These are phyloP conservation scores for Tanytarsus gracilentus DNA, from an alignment of 2,888 invertebrate genomes.

Conservation along the genomic window DNA sequence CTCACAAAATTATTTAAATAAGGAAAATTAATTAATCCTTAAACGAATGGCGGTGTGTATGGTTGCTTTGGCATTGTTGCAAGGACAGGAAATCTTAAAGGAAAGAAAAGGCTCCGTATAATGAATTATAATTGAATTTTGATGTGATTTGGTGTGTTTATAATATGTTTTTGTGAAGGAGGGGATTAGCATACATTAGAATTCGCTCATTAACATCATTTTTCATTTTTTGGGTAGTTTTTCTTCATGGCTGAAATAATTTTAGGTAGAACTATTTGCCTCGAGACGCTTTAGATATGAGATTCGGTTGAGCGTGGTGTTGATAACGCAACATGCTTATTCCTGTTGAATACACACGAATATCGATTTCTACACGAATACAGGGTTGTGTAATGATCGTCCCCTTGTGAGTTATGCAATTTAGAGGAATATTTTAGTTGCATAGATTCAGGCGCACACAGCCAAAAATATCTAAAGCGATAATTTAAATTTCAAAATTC, in stretches of 20 bases:
- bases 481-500: not conserved
- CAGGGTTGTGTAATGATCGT: no score
- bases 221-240: not conserved
- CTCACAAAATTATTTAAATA: no score
- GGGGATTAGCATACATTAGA: not conserved
- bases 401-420: no score
- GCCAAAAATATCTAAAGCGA: not conserved
- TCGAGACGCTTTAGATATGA: not conserved
- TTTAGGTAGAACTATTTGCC: not conserved
- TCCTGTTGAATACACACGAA: not conserved
- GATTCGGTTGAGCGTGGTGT: not conserved
- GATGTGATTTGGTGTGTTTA: not conserved
- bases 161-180: not conserved
- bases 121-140: slow-evolving; percentile 7
- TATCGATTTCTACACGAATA: no score
- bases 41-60: no score
- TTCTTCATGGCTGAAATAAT: slow-evolving; percentile 5
- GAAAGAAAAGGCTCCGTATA: no score
- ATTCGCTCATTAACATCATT: slow-evolving; percentile 4
- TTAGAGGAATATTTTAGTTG: no score
- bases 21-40: no score
- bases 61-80: no score
- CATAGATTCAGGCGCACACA: no score
- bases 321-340: slow-evolving; percentile 23
- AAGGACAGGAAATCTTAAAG: no score